Evolutionary conservation across 2,797 vertebrate genomes (phyloP).

Genomic region (Enteromius argenteus): DNA sequence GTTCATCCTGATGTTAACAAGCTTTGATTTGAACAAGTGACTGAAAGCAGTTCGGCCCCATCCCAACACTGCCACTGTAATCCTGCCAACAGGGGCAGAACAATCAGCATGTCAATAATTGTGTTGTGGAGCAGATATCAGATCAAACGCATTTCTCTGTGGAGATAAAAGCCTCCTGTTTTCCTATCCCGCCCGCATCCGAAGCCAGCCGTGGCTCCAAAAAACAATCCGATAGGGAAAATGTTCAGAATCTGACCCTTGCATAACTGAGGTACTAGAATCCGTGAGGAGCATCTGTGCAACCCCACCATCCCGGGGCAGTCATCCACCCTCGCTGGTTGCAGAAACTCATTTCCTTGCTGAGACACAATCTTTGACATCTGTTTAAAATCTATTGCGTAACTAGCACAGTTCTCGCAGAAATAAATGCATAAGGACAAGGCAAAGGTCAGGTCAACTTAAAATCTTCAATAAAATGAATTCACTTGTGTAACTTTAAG

Average conservation of each 20-base stretch:
- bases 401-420: constrained; percentile 32
- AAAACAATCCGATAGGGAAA: constrained; percentile 24
- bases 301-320: constrained; percentile 16
- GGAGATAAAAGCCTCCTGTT: constrained; percentile 59
- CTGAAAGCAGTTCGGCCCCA: constrained; percentile 31
- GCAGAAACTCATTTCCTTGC: constrained; percentile 42
- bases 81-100: constrained; percentile 43
- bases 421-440: constrained; percentile 10
- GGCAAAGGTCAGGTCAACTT: constrained; percentile 16
- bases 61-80: constrained; percentile 39
- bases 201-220: not conserved
- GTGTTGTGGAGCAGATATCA: constrained; percentile 58
- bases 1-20: constrained; percentile 38
- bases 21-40: constrained; percentile 48
- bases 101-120: constrained; percentile 60
- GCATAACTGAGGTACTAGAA: constrained; percentile 23
- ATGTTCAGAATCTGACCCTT: constrained; percentile 22
- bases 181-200: constrained; percentile 25
- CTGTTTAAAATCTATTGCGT: constrained; percentile 29
- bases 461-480: not conserved
- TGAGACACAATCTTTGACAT: constrained; percentile 36
- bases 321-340: not conserved
- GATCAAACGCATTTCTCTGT: constrained; percentile 53
- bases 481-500: not conserved
- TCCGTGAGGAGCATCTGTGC: constrained; percentile 15